A percentile compares a stretch with the other conserved stretches of the same genome.
Evolutionary conservation across 2,113 vertebrate genomes (phyloP).

Genomic region (Sinocyclocheilus rhinocerous): DNA sequence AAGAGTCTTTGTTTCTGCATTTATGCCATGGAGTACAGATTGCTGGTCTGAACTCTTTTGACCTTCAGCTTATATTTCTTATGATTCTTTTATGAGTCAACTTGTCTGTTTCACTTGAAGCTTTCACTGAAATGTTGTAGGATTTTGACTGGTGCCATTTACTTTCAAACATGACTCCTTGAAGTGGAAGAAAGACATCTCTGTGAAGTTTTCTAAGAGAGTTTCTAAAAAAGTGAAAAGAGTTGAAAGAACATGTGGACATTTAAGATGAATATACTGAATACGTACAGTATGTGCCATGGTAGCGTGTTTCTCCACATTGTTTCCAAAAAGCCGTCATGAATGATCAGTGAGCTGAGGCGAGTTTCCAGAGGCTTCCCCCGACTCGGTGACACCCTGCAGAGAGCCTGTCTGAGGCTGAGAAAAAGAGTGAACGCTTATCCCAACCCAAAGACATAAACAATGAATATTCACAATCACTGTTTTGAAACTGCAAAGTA

Average conservation of each 20-base stretch:
- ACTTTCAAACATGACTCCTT: not conserved
- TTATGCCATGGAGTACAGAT: not conserved
- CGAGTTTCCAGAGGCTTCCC: slow-evolving; percentile 44
- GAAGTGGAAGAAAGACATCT: not conserved
- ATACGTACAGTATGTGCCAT: slow-evolving; percentile 19
- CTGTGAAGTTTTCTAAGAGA: slow-evolving; percentile 22
- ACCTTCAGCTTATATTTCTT: slow-evolving; percentile 11
- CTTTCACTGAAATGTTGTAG: not conserved
- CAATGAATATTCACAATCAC: not conserved
- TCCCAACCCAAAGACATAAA: not conserved
- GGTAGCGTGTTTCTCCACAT: slow-evolving; percentile 12
- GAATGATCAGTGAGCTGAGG: slow-evolving; percentile 43
- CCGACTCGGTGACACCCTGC: slow-evolving; percentile 33
- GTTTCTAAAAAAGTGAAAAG: slow-evolving; percentile 10
- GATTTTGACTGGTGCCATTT: slow-evolving; percentile 34
- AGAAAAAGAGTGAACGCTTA: not conserved
- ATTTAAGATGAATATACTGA: slow-evolving; percentile 8
- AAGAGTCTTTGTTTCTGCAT: slow-evolving; percentile 7
- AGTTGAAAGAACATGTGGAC: slow-evolving; percentile 33
- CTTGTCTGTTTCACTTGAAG: not conserved
- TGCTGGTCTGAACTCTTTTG: not conserved
- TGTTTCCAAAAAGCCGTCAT: slow-evolving; percentile 50
- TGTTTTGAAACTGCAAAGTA: slow-evolving; percentile 11
- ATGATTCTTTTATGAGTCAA: not conserved
- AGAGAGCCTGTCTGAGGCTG: slow-evolving; percentile 44